phyloP scores from a whole-genome alignment of 1,140 invertebrate genomes.

The Euschistus heros region DNA sequence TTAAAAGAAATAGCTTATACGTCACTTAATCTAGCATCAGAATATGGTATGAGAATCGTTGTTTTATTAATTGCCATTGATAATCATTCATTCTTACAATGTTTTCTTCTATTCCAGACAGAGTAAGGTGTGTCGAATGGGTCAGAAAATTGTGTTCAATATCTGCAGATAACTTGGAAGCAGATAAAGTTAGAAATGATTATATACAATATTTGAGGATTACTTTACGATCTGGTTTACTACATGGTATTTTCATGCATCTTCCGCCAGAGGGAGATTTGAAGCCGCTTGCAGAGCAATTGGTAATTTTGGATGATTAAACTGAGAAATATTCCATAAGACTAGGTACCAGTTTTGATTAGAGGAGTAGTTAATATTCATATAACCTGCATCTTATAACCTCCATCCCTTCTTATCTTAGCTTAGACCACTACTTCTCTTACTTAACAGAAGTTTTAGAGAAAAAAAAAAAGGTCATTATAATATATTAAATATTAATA shows the following conservation, averaged over 20 bases:
- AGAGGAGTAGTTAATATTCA: too few species aligned
- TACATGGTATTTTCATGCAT: constrained; percentile 38
- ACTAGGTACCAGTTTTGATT: too few species aligned
- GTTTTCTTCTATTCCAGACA: constrained; percentile 33
- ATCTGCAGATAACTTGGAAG: constrained; percentile 36
- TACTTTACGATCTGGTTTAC: constrained; percentile 36
- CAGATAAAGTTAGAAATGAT: constrained; percentile 38
- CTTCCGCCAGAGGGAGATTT: constrained; percentile 34
- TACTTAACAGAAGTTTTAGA: too few species aligned
- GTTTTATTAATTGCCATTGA: background rate
- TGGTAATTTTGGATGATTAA: constrained; percentile 34
- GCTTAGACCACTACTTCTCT: too few species aligned
- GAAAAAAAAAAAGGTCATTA: too few species aligned
- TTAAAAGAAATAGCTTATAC: constrained; percentile 30
- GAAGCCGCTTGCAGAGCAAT: constrained; percentile 35
- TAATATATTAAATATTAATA: too few species aligned
- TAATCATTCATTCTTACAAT: background rate
- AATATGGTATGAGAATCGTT: constrained; percentile 28
- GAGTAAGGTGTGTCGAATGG: constrained; percentile 42
- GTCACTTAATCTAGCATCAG: constrained; percentile 28
- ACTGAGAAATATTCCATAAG: too few species aligned
- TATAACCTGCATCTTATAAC: too few species aligned
- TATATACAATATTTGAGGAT: constrained; percentile 41
- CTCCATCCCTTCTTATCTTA: too few species aligned
- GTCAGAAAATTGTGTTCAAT: constrained; percentile 35